These are phyloP conservation scores for Artibeus jamaicensis DNA, from an alignment of 2,797 vertebrate species.

Conservation along the genomic window DNA sequence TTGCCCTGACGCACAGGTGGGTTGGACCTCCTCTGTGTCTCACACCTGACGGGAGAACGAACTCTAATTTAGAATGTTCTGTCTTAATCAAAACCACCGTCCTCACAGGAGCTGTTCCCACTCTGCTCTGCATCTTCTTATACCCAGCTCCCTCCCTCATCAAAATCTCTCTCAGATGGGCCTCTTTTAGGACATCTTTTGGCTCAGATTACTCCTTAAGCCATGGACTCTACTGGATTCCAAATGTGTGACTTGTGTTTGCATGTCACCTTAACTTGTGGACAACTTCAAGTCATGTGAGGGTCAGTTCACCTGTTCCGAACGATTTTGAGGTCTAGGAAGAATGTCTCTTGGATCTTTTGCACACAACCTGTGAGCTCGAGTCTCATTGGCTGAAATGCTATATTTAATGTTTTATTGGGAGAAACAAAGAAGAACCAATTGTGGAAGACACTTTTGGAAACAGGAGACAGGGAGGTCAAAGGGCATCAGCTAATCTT, in stretches of 20 bases:
- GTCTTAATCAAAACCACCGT: not conserved
- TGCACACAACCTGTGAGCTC: not conserved
- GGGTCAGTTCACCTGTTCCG: not conserved
- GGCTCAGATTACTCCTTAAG: not conserved
- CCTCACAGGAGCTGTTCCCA: not conserved
- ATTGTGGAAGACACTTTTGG: not conserved
- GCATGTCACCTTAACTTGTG: not conserved
- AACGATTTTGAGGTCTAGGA: not conserved
- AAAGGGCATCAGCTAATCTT: not conserved
- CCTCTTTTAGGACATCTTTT: not conserved
- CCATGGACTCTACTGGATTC: not conserved
- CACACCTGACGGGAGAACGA: not conserved
- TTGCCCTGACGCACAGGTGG: not conserved
- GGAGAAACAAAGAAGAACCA: not conserved
- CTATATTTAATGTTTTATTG: not conserved
- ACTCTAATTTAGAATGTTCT: not conserved
- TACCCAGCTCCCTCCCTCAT: not conserved
- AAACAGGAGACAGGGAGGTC: not conserved
- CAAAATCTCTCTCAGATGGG: not conserved
- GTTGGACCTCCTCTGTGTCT: not conserved
- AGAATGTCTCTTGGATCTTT: not conserved
- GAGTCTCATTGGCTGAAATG: not conserved
- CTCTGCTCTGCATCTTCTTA: not conserved
- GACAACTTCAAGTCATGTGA: not conserved
- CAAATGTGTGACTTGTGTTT: not conserved